These are phyloP conservation scores for Rotaria socialis DNA, from an alignment of 2,888 invertebrate genomes.

Conservation along the genomic window DNA sequence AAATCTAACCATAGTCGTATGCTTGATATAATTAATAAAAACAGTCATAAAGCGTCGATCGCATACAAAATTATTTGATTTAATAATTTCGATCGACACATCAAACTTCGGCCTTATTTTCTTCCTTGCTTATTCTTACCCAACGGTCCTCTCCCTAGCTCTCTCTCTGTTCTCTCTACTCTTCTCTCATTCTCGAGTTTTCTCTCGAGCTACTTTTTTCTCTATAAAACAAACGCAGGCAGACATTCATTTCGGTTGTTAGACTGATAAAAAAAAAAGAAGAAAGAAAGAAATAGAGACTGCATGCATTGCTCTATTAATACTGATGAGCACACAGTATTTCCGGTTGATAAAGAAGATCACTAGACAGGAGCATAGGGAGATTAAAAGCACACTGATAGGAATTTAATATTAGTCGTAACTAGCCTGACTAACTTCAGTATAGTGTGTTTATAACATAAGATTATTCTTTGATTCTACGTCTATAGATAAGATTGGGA, in stretches of 20 bases:
- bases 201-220: background rate
- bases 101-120: background rate
- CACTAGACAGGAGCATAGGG: background rate
- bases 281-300: background rate
- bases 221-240: background rate
- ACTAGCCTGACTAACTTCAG: background rate
- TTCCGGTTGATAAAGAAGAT: background rate
- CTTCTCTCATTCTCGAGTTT: background rate
- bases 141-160: background rate
- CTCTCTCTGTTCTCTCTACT: background rate
- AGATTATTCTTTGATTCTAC: background rate
- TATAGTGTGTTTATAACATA: background rate
- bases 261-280: background rate
- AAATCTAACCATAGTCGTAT: background rate
- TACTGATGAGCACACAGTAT: background rate
- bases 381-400: background rate
- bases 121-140: background rate
- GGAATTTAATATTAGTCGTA: background rate
- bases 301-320: background rate
- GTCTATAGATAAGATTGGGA: background rate
- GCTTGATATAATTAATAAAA: background rate
- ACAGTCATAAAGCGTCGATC: background rate
- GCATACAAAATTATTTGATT: background rate
- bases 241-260: constrained; percentile 4
- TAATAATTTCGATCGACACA: too few species aligned